Evolutionary conservation across 1,140 invertebrate species (phyloP), one percentile per base, ranked within the genome.

Genomic region (Euura saliciscinereae): DNA sequence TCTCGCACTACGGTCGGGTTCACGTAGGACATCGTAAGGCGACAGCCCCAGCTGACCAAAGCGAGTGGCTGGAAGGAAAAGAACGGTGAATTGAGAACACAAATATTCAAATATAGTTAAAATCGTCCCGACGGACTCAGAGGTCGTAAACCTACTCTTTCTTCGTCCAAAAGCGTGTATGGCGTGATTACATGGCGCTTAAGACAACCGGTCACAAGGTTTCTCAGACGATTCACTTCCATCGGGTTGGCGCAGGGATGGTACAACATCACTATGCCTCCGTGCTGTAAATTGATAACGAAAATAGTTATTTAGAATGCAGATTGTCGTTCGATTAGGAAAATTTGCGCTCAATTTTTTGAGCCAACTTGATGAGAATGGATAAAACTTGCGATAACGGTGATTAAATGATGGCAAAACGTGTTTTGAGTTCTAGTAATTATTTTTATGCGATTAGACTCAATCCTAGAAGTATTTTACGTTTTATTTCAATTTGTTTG

Each of bases 121-220:
- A 28, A 28, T 1, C 28, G 28, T 1, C 28, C 1, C 0, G 28
- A 28, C 28, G 28, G 28, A 28, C 28, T 28, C 28, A 28, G 28
- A 28, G 28, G 28, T 28, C 28, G 28, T 28, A 71, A 69, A 84
- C 86, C 89, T 88, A 94, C 93, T 75, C 92, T 87, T 43, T 92
- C 87, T 46, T 84, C 78, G 46, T 88, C 84, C 3, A 97, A 80
- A 28, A 89, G 75, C 76, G 88, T 91, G 71, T 92, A 93, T 0
- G 96, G 93, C 4, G 94, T 94, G 69, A 97, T 96, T 1, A 97
- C 85, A 82, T 97, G 94, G 70, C 94, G 90, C 75, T 93, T 91
- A 0, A 97, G 80, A 84, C 96, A 98, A 2, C 85, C 85, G 43
- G 80, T 90, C 0, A 97, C 90, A 2, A 96, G 73, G 65, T 86